Evolutionary conservation across 2,797 vertebrate genomes (phyloP).

Genomic region (Aratinga solstitialis): DNA sequence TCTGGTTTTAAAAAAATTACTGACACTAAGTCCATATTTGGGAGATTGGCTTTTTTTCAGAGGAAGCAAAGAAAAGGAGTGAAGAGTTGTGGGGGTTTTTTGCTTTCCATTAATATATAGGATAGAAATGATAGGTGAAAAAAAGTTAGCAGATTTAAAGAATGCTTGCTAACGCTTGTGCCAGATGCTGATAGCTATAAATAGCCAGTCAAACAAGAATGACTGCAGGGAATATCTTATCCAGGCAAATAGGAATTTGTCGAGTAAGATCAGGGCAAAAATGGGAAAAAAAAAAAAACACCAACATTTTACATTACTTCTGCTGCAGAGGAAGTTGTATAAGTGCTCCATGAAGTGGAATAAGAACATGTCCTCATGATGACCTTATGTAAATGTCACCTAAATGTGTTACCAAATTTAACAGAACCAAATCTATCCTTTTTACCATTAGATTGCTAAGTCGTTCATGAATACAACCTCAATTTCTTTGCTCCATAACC

Average conservation of each 20-base stretch:
- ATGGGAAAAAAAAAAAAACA: not conserved
- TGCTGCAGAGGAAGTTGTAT: not conserved
- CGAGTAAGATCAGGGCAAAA: not conserved
- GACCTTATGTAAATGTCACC: conserved; percentile 22
- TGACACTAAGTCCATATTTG: not conserved
- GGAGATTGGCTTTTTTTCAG: not conserved
- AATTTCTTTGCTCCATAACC: not conserved
- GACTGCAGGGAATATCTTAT: not conserved
- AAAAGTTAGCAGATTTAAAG: conserved; percentile 1
- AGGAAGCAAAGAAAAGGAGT: not conserved
- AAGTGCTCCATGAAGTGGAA: not conserved
- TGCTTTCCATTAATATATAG: not conserved
- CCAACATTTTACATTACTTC: not conserved
- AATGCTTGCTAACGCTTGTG: not conserved
- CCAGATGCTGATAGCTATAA: conserved; percentile 50
- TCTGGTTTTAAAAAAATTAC: not conserved
- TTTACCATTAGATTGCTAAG: not conserved
- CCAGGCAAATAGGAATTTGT: not conserved
- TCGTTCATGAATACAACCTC: not conserved
- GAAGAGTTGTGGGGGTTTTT: not conserved
- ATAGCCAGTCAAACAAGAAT: not conserved
- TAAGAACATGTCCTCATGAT: not conserved
- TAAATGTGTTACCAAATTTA: conserved; percentile 13
- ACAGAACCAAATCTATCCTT: conserved; percentile 2
- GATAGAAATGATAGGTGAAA: not conserved